A percentile compares a stretch with the other conserved stretches of the same genome.
These are phyloP conservation scores for Cydia fagiglandana DNA, from an alignment of 1,140 invertebrate species.

Conservation along the genomic window DNA sequence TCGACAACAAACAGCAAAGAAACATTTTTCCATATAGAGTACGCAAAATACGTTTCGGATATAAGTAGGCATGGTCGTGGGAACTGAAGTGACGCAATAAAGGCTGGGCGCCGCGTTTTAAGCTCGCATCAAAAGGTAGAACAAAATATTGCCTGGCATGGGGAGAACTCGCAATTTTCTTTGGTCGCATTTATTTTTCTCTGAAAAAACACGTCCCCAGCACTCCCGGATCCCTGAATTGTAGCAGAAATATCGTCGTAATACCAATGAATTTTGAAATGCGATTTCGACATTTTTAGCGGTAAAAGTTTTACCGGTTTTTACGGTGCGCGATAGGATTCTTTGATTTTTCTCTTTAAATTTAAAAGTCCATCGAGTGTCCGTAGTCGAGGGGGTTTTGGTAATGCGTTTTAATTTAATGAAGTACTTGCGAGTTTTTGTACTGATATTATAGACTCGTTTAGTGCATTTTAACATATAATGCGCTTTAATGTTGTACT, in stretches of 20 bases:
- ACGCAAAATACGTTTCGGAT: slow-evolving; percentile 25
- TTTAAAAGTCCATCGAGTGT: slow-evolving; percentile 6
- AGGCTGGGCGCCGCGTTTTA: slow-evolving; percentile 16
- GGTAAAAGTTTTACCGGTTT: slow-evolving; percentile 18
- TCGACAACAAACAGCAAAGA: slow-evolving; percentile 28
- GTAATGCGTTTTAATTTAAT: slow-evolving; percentile 6
- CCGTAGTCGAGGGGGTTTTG: not conserved
- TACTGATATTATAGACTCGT: no score
- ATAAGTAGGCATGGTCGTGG: slow-evolving; percentile 29
- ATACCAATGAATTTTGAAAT: slow-evolving; percentile 30
- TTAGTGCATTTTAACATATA: no score
- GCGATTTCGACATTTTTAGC: slow-evolving; percentile 24
- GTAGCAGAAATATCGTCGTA: slow-evolving; percentile 24
- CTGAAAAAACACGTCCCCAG: slow-evolving; percentile 18
- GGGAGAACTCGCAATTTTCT: slow-evolving; percentile 29
- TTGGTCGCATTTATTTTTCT: slow-evolving; percentile 30
- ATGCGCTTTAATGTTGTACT: no score
- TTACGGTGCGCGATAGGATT: slow-evolving; percentile 11
- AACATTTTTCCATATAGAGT: slow-evolving; percentile 29
- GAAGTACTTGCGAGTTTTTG: not conserved
- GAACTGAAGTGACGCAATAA: slow-evolving; percentile 28
- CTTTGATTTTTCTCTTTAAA: slow-evolving; percentile 14
- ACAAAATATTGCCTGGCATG: slow-evolving; percentile 29
- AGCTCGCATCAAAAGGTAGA: slow-evolving; percentile 30
- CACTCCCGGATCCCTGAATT: slow-evolving; percentile 14